Percentiles rank a stretch among this genome's conserved stretches.
Conservation (phyloP, 1,140 invertebrate species). For the Drosophila sproati region DNA sequence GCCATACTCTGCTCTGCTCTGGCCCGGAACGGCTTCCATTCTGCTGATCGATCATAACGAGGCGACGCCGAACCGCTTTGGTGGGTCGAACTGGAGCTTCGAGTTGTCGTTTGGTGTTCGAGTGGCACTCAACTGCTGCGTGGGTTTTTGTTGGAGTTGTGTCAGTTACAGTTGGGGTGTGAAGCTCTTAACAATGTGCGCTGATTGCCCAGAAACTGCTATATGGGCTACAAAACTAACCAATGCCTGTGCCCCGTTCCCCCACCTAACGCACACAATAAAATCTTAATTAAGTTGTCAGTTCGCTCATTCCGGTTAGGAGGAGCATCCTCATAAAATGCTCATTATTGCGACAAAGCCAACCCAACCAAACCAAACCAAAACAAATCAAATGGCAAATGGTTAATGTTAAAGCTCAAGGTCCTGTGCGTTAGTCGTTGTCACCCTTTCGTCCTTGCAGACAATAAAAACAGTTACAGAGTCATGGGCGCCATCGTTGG, state of each 20-base stretch:
- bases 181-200: constrained; percentile 48
- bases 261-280: constrained; percentile 52
- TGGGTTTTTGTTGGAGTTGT: not conserved
- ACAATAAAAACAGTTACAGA: constrained; percentile 37
- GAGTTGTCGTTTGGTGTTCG: constrained; percentile 23
- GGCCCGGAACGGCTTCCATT: not conserved
- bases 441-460: constrained; percentile 64
- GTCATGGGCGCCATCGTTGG: constrained; percentile 13
- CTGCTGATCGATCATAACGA: constrained; percentile 60
- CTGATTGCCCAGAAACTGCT: constrained; percentile 58
- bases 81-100: not conserved
- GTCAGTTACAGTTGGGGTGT: constrained; percentile 2
- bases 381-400: constrained; percentile 68
- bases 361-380: constrained; percentile 45
- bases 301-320: constrained; percentile 14
- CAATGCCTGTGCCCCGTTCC: not conserved
- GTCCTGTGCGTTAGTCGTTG: constrained; percentile 47
- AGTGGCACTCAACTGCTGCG: constrained; percentile 34
- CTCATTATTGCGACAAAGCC: constrained; percentile 58
- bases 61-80: constrained; percentile 30
- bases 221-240: constrained; percentile 19
- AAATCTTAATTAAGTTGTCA: constrained; percentile 82
- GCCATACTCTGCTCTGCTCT: constrained; percentile 9
- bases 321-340: constrained; percentile 74
- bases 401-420: constrained; percentile 45